Evolutionary conservation across 2,888 invertebrate species (phyloP).

Genomic region (Lysandra bellargus): DNA sequence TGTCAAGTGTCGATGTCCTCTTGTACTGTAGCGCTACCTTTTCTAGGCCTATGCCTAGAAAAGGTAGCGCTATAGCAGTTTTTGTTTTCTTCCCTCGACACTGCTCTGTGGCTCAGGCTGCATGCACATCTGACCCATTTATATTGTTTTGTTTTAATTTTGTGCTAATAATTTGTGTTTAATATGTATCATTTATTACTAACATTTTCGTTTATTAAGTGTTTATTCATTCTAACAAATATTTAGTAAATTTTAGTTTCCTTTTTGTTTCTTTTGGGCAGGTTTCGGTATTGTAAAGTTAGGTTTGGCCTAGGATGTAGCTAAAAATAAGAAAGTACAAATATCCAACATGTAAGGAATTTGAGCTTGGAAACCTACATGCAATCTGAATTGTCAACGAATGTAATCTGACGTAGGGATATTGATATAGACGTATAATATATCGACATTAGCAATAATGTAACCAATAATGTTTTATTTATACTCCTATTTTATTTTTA

Average conservation of each 20-base stretch:
- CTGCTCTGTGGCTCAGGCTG: conserved; percentile 31
- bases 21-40: neutral
- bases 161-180: conserved; percentile 65
- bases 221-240: conserved; percentile 65
- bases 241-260: conserved; percentile 60
- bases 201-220: conserved; percentile 60
- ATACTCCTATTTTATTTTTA: conserved; percentile 30
- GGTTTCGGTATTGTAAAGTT: conserved; percentile 80
- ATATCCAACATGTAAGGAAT: conserved; percentile 74
- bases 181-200: conserved; percentile 73
- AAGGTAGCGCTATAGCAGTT: neutral
- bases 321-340: conserved; percentile 80
- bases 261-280: conserved; percentile 74
- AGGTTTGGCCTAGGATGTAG: conserved; percentile 81
- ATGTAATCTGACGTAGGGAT: conserved; percentile 81
- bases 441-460: conserved; percentile 81
- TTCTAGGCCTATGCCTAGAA: neutral
- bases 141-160: conserved; percentile 59
- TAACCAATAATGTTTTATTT: conserved; percentile 52
- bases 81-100: neutral
- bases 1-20: neutral
- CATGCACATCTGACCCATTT: conserved; percentile 54
- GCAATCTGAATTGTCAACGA: conserved; percentile 80
- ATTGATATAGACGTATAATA: conserved; percentile 80
- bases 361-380: conserved; percentile 75